These are phyloP conservation scores for Solenodon paradoxus DNA, from an alignment of 2,113 vertebrate genomes.

Conservation along the genomic window DNA sequence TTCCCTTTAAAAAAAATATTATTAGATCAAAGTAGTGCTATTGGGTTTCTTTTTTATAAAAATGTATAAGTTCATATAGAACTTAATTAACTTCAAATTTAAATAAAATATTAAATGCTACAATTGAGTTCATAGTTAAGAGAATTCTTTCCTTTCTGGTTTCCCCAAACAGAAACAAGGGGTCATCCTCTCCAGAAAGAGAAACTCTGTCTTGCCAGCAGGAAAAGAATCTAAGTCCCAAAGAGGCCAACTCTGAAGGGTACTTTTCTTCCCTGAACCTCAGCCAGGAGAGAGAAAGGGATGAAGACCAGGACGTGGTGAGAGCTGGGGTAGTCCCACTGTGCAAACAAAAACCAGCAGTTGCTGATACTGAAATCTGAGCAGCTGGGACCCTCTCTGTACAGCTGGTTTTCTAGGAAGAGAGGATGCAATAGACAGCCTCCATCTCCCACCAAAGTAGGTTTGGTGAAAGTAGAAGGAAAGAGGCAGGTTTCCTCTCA, in stretches of 20 bases:
- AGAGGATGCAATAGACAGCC: background rate
- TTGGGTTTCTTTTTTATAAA: slow-evolving; percentile 1
- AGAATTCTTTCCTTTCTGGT: background rate
- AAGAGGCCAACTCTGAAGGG: background rate
- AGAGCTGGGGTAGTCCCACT: background rate
- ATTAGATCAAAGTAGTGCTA: background rate
- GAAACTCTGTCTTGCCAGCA: background rate
- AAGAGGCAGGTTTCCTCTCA: background rate
- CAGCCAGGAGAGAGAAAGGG: background rate
- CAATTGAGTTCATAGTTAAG: background rate
- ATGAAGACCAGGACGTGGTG: background rate
- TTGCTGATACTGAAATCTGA: background rate
- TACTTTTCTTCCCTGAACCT: background rate
- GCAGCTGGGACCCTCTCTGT: background rate
- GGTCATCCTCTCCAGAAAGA: background rate
- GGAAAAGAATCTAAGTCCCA: background rate
- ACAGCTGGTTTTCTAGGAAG: background rate
- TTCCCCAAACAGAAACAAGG: slow-evolving; percentile 23
- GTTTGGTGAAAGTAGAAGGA: background rate
- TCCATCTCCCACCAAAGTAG: too few relatives aligned
- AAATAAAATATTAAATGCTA: background rate
- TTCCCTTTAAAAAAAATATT: background rate
- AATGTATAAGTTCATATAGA: background rate
- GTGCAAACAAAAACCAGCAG: background rate
- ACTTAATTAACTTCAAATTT: background rate